These are phyloP conservation scores for Chouioia cunea DNA, from an alignment of 2,888 invertebrate species.

Conservation along the genomic window DNA sequence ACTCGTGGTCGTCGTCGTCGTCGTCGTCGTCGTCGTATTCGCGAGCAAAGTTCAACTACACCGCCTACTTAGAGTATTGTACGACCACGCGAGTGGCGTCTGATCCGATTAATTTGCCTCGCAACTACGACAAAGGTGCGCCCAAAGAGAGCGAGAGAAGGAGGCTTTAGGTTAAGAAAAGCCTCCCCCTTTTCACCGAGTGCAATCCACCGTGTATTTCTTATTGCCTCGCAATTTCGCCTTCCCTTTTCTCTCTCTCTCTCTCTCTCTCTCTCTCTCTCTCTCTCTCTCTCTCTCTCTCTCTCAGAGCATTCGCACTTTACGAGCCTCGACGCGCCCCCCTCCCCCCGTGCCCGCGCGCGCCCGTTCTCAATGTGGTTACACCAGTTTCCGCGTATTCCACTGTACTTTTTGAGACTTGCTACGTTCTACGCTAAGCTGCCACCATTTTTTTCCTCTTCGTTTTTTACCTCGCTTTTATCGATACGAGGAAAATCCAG, in stretches of 20 bases:
- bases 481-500: too few relatives aligned
- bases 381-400: neutral
- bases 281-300: too few relatives aligned
- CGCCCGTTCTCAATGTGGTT: neutral
- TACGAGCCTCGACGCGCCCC: slow-evolving; percentile 3
- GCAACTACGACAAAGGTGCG: slow-evolving; percentile 35
- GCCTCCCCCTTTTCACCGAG: slow-evolving; percentile 60
- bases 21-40: neutral
- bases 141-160: slow-evolving; percentile 47
- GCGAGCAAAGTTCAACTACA: slow-evolving; percentile 26
- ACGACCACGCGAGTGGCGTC: slow-evolving; percentile 1
- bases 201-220: slow-evolving; percentile 62
- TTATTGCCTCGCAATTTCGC: slow-evolving; percentile 54
- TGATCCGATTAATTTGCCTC: slow-evolving; percentile 57
- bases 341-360: too few relatives aligned
- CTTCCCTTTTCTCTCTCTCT: too few relatives aligned
- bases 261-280: too few relatives aligned
- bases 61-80: slow-evolving; percentile 23
- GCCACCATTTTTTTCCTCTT: too few relatives aligned
- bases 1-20: neutral
- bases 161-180: slow-evolving; percentile 38
- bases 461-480: too few relatives aligned
- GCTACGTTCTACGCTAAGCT: neutral
- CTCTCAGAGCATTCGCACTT: neutral
- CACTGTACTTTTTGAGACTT: neutral